Percentiles rank a stretch among this genome's conserved stretches.
These are phyloP conservation scores for Oasisia sp. DNA, from an alignment of 2,888 invertebrate genomes.

Conservation along the genomic window DNA sequence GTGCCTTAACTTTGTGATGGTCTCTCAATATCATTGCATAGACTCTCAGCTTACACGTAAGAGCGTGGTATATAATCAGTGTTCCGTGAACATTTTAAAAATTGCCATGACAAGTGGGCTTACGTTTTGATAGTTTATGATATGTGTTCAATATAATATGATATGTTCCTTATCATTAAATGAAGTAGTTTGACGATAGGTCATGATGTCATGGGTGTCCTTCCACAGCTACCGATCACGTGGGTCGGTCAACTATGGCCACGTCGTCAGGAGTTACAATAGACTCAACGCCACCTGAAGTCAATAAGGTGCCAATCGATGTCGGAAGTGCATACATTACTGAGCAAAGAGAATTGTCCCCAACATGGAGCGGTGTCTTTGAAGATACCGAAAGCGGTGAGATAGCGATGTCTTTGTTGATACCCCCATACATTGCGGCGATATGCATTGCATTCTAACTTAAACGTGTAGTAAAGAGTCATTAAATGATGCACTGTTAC, in stretches of 20 bases:
- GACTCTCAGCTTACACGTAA: too few relatives aligned
- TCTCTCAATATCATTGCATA: too few relatives aligned
- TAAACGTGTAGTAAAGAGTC: too few relatives aligned
- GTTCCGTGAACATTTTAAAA: too few relatives aligned
- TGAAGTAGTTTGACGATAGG: background rate
- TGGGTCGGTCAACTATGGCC: background rate
- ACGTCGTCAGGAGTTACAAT: background rate
- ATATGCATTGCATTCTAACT: too few relatives aligned
- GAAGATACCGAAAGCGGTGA: background rate
- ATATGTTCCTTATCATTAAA: background rate
- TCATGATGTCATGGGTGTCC: background rate
- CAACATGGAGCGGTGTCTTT: background rate
- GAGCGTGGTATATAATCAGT: too few relatives aligned
- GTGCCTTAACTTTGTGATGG: too few relatives aligned
- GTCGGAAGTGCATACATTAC: background rate
- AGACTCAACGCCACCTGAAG: background rate
- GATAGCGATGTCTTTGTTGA: background rate
- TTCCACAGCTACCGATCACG: background rate
- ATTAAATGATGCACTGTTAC: too few relatives aligned
- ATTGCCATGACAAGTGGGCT: too few relatives aligned
- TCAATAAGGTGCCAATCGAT: background rate
- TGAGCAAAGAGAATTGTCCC: background rate
- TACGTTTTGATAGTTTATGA: too few relatives aligned
- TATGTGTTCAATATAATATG: too few relatives aligned
- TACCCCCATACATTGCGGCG: too few relatives aligned